phyloP scores from a whole-genome alignment of 2,888 invertebrate genomes.

The Carabus problematicus region DNA sequence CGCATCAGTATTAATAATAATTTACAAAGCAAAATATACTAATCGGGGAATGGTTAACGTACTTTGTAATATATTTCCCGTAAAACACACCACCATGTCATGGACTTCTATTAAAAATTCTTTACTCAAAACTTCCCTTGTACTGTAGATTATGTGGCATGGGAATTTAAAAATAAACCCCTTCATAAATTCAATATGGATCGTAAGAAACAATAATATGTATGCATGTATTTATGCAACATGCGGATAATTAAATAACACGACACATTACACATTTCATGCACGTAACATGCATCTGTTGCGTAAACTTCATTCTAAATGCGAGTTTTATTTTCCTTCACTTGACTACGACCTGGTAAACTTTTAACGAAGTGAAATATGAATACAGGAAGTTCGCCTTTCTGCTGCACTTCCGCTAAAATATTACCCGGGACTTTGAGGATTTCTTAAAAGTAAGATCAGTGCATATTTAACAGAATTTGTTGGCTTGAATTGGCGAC shows the following conservation, averaged over 20 bases:
- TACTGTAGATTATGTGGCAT: conserved; percentile 9
- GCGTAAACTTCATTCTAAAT: conserved; percentile 1
- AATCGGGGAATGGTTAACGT: too few relatives aligned
- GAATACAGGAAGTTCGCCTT: conserved; percentile 7
- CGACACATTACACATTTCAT: too few relatives aligned
- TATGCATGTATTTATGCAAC: background rate
- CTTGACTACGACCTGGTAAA: background rate
- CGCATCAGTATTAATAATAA: too few relatives aligned
- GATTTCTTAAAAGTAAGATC: too few relatives aligned
- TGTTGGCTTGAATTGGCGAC: too few relatives aligned
- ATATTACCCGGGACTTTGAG: background rate
- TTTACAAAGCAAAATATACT: too few relatives aligned
- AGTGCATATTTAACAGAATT: too few relatives aligned
- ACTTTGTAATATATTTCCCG: background rate
- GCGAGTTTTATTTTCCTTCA: too few relatives aligned
- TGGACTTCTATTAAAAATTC: conserved; percentile 17
- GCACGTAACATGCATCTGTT: conserved; percentile 4
- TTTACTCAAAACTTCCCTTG: conserved; percentile 14
- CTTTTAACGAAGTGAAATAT: conserved; percentile 16
- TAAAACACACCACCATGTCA: background rate
- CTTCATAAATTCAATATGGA: conserved; percentile 5
- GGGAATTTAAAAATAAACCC: conserved; percentile 23
- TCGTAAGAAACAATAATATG: background rate
- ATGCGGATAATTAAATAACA: too few relatives aligned
- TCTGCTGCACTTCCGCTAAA: conserved; percentile 9